phyloP scores from a whole-genome alignment of 1,140 invertebrate species.

The Acromyrmex heyeri region DNA sequence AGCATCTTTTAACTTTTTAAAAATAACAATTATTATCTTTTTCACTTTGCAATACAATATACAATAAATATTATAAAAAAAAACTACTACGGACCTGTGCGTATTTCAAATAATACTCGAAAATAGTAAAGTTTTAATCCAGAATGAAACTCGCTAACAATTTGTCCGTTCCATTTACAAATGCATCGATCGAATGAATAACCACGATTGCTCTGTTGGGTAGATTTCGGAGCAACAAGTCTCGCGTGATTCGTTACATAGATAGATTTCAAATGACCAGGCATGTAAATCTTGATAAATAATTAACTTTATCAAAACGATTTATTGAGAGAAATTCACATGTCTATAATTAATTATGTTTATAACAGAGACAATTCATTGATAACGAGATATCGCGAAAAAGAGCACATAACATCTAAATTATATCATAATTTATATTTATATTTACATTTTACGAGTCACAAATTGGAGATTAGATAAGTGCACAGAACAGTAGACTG shows the following conservation, averaged over 20 bases:
- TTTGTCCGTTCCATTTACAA: neutral
- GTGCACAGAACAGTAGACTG: neutral
- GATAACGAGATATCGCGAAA: neutral
- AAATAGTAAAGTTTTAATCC: neutral
- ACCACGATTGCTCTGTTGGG: slow-evolving; percentile 45
- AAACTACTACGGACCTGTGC: neutral
- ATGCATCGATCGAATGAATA: slow-evolving; percentile 61
- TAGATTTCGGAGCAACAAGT: slow-evolving; percentile 70
- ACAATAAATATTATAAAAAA: neutral
- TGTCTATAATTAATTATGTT: neutral
- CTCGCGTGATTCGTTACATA: slow-evolving; percentile 30
- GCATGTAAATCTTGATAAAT: slow-evolving; percentile 7
- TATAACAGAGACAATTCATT: neutral
- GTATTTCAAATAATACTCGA: neutral
- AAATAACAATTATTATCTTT: neutral
- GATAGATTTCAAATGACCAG: neutral
- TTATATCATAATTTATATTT: neutral
- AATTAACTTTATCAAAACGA: neutral
- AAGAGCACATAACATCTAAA: neutral
- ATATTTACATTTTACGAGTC: neutral
- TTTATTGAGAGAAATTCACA: neutral
- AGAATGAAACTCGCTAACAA: slow-evolving; percentile 9
- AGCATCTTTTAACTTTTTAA: neutral
- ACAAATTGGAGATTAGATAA: neutral
- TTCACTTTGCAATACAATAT: neutral